These are phyloP conservation scores for Drosophila tristis DNA, from an alignment of 1,140 invertebrate genomes.

Conservation along the genomic window DNA sequence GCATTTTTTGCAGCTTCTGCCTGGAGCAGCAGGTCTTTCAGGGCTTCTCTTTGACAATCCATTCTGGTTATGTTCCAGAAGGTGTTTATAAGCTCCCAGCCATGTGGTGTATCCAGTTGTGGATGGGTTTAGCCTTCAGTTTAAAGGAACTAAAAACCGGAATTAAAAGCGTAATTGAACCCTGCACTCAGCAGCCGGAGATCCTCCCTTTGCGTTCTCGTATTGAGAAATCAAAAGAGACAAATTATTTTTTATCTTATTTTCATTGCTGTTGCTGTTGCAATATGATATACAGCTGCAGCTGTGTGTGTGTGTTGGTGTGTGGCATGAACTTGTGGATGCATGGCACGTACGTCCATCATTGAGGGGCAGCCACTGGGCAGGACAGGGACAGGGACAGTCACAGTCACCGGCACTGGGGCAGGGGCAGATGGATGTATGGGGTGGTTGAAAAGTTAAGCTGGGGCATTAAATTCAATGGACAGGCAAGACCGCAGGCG, in stretches of 20 bases:
- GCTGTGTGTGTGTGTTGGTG: neutral
- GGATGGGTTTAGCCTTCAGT: no score
- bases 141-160: neutral
- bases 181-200: constrained; percentile 3
- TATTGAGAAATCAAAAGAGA: constrained; percentile 1
- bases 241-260: constrained; percentile 2
- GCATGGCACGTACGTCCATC: constrained; percentile 22
- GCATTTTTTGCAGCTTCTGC: no score
- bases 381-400: neutral
- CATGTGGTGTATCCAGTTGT: no score
- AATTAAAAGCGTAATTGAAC: constrained; percentile 31
- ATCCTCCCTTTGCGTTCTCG: neutral
- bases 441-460: constrained; percentile 35
- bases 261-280: constrained; percentile 9
- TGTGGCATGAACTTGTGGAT: neutral
- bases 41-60: no score
- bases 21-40: no score
- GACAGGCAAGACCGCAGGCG: constrained; percentile 32
- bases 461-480: constrained; percentile 49
- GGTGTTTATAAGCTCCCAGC: no score
- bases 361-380: neutral
- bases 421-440: neutral
- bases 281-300: constrained; percentile 7
- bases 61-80: no score
- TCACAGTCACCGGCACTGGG: neutral